Conservation (phyloP, 2,888 invertebrate species). For the Drosophila rellima region DNA sequence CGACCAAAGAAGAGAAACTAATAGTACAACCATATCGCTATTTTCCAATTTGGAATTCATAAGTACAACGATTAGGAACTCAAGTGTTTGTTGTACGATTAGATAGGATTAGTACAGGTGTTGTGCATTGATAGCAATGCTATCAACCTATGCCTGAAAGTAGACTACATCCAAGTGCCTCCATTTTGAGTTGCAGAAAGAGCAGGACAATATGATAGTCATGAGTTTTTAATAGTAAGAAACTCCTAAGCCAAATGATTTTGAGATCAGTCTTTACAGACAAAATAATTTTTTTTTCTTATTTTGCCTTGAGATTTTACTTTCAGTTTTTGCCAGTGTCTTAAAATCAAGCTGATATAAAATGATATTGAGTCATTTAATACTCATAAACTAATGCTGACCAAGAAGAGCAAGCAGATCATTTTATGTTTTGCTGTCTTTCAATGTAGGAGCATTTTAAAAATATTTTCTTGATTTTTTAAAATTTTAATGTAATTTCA, state of each 20-base stretch:
- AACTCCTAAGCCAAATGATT: neutral
- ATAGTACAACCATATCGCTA: neutral
- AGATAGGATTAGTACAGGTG: slow-evolving; percentile 61
- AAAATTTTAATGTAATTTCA: too few species aligned
- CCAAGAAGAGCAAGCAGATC: too few species aligned
- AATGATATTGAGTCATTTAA: too few species aligned
- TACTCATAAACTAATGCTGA: too few species aligned
- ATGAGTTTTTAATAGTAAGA: neutral
- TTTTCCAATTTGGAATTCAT: neutral
- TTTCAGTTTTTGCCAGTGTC: too few species aligned
- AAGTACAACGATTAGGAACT: slow-evolving; percentile 47
- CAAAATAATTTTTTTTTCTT: too few species aligned
- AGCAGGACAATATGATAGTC: neutral
- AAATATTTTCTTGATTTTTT: too few species aligned
- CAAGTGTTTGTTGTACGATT: slow-evolving; percentile 49
- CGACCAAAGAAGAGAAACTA: slow-evolving; percentile 32
- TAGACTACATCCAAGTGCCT: slow-evolving; percentile 23
- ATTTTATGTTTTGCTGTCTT: too few species aligned
- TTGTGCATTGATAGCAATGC: slow-evolving; percentile 22
- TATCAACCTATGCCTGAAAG: slow-evolving; percentile 47
- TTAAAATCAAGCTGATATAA: too few species aligned
- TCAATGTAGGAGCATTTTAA: too few species aligned
- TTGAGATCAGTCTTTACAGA: too few species aligned
- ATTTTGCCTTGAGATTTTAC: too few species aligned
- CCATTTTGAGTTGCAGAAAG: neutral